A percentile compares a stretch with the other conserved stretches of the same genome.
Conservation (phyloP, 2,113 vertebrate species). For the Lagenorhynchus albirostris region DNA sequence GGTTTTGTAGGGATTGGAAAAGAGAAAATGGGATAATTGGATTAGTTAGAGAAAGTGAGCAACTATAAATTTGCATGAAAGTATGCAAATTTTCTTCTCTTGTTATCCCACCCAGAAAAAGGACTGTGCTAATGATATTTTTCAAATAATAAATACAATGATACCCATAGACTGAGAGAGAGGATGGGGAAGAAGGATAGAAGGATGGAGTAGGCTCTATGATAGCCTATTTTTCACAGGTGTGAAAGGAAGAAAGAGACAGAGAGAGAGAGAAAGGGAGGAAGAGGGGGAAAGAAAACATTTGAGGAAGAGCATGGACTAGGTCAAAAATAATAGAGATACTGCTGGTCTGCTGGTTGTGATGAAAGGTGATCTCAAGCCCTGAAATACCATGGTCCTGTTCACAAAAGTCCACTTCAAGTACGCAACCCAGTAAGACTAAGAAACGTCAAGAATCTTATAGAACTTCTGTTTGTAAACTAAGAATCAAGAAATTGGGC, state of each 20-base stretch:
- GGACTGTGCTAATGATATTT: background rate
- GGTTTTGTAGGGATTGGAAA: background rate
- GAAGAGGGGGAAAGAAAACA: slow-evolving; percentile 19
- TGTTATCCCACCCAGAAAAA: background rate
- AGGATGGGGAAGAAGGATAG: slow-evolving; percentile 26
- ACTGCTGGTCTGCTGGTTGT: background rate
- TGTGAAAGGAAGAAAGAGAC: background rate
- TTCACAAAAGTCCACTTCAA: background rate
- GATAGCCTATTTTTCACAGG: background rate
- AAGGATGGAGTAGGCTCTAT: background rate
- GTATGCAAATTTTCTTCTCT: background rate
- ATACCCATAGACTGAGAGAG: background rate
- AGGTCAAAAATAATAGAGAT: background rate
- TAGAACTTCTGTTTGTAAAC: background rate
- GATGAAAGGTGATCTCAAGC: slow-evolving; percentile 3
- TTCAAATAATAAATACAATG: background rate
- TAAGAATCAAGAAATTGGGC: background rate
- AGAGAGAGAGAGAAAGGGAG: background rate
- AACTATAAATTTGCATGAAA: background rate
- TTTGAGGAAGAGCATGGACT: background rate
- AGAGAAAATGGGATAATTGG: background rate
- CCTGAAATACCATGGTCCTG: background rate
- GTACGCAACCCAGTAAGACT: background rate
- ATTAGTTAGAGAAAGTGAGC: background rate
- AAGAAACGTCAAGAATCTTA: background rate